Base-by-base conservation (phyloP, 2,888 invertebrate species). In the Rhamphomyia laevipes region DNA sequence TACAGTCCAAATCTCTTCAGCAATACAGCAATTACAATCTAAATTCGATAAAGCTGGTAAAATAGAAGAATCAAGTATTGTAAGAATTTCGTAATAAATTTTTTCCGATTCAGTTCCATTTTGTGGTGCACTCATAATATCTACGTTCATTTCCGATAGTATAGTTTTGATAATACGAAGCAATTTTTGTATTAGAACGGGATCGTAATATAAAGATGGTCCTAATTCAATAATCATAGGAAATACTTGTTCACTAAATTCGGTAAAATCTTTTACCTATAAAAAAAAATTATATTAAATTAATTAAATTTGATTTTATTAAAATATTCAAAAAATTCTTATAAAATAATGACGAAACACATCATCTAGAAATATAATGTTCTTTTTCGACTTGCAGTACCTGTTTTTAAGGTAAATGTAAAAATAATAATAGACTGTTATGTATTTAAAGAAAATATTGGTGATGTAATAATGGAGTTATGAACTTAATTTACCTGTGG, bases 1-100 rank as follows among this genome's bases (percentile, higher is more conserved):
- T 45, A 97, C 78, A 43, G 82, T 83, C 87, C 97, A 99, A 53
- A 99, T 79, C 70, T 97, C 95, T 68, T 99, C 96, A 4, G 95
- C 88, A 68, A 97, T 82, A 58, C 93, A 91, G 65, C 94, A 95
- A 70, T 97, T 97, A 59, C 88, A 87, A 56, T 93, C 91, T 75
- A 95, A 79, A 58, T 93, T 82, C 0, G 93, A 89, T 18, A 99
- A 74, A 1, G 93, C 81, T 0, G 99, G 97, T 53, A 99, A 71
- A 53, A 99, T 77, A 2, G 88, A 84, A 42, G 88, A 82, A 65
- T 97, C 96, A 50, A 95, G 71, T 43, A 94, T 76, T 6, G 86
- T 87, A 48, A 94, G 71, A 40, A 93, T 82, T 55, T 92, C 90
- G 61, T 84, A 82, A 65, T 91, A 87, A 40, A 91, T 71, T 11